Conservation (phyloP, 2,113 vertebrate genomes). For the Ovibos moschatus region DNA sequence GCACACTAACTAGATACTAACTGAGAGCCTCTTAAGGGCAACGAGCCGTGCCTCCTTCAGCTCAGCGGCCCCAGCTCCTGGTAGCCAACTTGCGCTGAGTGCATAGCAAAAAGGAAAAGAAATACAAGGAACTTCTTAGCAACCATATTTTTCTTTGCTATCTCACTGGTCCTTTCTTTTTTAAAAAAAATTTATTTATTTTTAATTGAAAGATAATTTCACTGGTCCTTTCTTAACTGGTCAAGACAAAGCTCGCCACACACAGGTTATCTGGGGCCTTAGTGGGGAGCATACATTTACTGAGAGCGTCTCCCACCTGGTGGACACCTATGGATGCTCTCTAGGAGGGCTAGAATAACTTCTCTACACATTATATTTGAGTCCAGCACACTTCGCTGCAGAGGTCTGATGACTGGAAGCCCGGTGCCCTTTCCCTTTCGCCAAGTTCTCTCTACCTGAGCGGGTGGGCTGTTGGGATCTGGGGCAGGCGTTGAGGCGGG, state of each 20-base stretch:
- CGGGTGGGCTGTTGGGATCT: slow-evolving; percentile 77
- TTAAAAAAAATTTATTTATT: background rate
- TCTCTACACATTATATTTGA: background rate
- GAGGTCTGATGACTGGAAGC: background rate
- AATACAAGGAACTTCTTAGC: background rate
- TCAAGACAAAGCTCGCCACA: background rate
- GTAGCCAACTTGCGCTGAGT: background rate
- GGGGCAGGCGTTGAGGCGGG: slow-evolving; percentile 78
- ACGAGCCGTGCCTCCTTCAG: background rate
- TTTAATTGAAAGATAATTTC: background rate
- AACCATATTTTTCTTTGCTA: background rate
- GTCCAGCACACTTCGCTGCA: too few relatives aligned
- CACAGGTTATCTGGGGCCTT: accelerated
- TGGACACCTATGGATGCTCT: too few relatives aligned
- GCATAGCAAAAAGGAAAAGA: background rate
- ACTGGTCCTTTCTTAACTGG: background rate
- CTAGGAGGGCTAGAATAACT: background rate
- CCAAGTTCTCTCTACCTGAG: slow-evolving; percentile 86
- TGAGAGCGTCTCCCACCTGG: background rate
- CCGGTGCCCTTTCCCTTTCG: background rate
- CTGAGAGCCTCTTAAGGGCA: background rate
- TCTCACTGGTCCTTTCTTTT: background rate
- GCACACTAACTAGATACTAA: background rate
- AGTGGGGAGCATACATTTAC: accelerated
- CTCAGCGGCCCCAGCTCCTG: background rate